A percentile compares a stretch with the other conserved stretches of the same genome.
These are phyloP conservation scores for Ceryle rudis DNA, from an alignment of 2,797 vertebrate genomes.

Conservation along the genomic window DNA sequence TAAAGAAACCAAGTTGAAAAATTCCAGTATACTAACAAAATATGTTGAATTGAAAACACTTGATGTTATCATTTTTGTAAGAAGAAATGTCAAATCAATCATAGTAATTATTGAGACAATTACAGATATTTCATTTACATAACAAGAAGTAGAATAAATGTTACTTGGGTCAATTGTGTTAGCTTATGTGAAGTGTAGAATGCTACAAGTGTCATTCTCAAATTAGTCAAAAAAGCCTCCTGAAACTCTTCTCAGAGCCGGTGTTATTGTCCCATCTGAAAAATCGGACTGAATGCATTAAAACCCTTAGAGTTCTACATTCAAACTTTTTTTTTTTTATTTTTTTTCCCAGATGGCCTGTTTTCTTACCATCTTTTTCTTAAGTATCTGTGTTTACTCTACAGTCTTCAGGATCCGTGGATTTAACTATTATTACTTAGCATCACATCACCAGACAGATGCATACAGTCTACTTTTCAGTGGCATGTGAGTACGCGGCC, in stretches of 20 bases:
- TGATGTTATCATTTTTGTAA: background rate
- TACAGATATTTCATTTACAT: background rate
- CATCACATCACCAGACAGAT: conserved; percentile 96
- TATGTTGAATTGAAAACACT: background rate
- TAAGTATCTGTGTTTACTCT: conserved; percentile 96
- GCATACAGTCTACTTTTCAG: conserved; percentile 99
- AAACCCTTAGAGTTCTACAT: background rate
- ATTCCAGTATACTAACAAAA: background rate
- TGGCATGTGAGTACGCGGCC: conserved; percentile 89
- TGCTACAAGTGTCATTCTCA: background rate
- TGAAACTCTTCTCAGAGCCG: background rate
- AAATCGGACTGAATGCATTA: background rate
- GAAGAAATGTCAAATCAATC: background rate
- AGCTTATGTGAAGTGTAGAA: background rate
- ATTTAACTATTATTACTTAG: conserved; percentile 98
- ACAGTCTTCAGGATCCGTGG: conserved; percentile 97
- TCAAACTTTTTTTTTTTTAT: background rate
- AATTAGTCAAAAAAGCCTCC: background rate
- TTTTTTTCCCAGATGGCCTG: conserved; percentile 88
- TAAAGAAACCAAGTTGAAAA: background rate
- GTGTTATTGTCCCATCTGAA: background rate
- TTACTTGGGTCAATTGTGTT: background rate
- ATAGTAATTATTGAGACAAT: background rate
- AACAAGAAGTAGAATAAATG: background rate
- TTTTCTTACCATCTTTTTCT: conserved; percentile 97